Base-by-base conservation (phyloP, 2,797 vertebrate species). In the Schizopygopsis malacanthus region DNA sequence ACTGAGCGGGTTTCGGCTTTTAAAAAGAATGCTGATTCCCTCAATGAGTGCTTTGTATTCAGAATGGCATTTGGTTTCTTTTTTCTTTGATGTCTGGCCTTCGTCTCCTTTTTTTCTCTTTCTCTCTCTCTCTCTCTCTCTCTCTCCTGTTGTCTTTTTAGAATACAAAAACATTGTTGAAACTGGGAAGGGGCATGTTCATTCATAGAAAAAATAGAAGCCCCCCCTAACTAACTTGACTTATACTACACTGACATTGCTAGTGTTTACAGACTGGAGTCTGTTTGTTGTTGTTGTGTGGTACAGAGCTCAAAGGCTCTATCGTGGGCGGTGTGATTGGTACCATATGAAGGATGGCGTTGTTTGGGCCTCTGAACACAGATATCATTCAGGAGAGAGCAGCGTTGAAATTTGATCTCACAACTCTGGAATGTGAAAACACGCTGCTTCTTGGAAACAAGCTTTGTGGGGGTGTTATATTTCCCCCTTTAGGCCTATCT, bases 361-460 rank as follows among this genome's bases (percentile, higher is more conserved):
- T 70, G 37, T 79, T 70, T 69, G 61, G 77, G 83, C 39, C 84
- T 56, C 39, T 81, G 78, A 77, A 73, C 41, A 82, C 61, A 83
- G 82, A 80, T 50, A 47, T 71, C 87, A 85, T 84, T 86, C 79
- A 72, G 47, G 47, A 50, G 37, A 67, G 81, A 69, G 70, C 65
- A 69, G 43, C 22, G 72, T 75, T 73, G 87, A 61, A 39, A 63
- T 39, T 73, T 90, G 83, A 91, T 80, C 81, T 90, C 86, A 90
- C 56, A 77, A 69, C 43, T 71, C 11, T 2, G 86, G 89, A 77
- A 91, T 91, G 79, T 78, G 80, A 89, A 85, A 85, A 85, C 72
- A 88, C 70, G 33, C 59, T 41, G 9, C 76, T 88, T 50, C 82
- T 41, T 80, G 79, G 75, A 80, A 89, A 59, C 4, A 45, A 72